These are phyloP conservation scores for Macroglossus sobrinus DNA, from an alignment of 2,113 vertebrate species.

Conservation along the genomic window DNA sequence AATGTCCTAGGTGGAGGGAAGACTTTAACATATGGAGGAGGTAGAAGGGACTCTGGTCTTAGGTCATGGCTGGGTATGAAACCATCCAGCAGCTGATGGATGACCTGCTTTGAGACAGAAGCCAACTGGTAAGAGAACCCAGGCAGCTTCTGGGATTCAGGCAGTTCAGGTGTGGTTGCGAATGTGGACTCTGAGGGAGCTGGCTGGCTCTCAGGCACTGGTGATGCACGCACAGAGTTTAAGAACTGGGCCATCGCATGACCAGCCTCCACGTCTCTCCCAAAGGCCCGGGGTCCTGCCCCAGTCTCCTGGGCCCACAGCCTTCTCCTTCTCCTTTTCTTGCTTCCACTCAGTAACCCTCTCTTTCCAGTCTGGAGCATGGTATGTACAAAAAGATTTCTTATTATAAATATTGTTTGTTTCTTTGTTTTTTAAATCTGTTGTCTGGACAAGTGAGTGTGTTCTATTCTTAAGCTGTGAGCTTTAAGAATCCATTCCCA, in stretches of 20 bases:
- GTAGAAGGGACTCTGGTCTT: background rate
- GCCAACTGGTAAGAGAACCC: background rate
- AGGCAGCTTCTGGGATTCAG: background rate
- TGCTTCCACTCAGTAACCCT: background rate
- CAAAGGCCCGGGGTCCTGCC: too few species aligned
- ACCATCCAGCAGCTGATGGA: background rate
- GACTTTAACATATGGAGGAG: background rate
- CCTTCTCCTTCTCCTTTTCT: background rate
- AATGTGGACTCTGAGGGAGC: background rate
- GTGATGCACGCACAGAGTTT: background rate
- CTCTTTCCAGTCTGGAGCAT: background rate
- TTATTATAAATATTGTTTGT: background rate
- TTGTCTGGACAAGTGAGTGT: background rate
- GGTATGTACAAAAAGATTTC: background rate
- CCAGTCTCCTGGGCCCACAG: background rate
- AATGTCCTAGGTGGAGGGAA: background rate
- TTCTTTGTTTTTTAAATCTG: background rate
- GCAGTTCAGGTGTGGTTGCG: background rate
- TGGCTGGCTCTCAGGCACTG: background rate
- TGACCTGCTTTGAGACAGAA: background rate
- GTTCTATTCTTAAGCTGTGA: background rate
- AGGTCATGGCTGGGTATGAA: background rate
- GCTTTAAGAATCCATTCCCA: background rate
- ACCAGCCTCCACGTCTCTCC: background rate
- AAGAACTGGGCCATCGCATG: too few species aligned